These are phyloP conservation scores for human (Homo sapiens) DNA, from an alignment of 2,113 vertebrate species.

Conservation along the genomic window GRCh38 chr1:33911501-33912000, in stretches of 20 bases:
- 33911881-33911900: neutral
- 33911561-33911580: neutral
- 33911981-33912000: neutral
- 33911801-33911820: neutral
- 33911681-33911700: slow-evolving; percentile 30
- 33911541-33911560: slow-evolving; percentile 55
- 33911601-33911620: slow-evolving; percentile 48
- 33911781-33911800: neutral
- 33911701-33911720: neutral
- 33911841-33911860: accelerated
- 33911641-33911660: neutral
- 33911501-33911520: slow-evolving; percentile 60
- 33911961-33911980: neutral
- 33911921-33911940: neutral
- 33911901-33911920: neutral
- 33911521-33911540: slow-evolving; percentile 48
- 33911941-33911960: neutral
- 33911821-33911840: neutral
- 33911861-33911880: neutral
- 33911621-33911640: slow-evolving; percentile 63
- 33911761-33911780: neutral
- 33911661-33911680: slow-evolving; percentile 22
- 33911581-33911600: neutral
- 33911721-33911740: accelerated
- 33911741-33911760: neutral